phyloP scores from a whole-genome alignment of 1,140 invertebrate species.

The Drosophila mojavensis region DNA sequence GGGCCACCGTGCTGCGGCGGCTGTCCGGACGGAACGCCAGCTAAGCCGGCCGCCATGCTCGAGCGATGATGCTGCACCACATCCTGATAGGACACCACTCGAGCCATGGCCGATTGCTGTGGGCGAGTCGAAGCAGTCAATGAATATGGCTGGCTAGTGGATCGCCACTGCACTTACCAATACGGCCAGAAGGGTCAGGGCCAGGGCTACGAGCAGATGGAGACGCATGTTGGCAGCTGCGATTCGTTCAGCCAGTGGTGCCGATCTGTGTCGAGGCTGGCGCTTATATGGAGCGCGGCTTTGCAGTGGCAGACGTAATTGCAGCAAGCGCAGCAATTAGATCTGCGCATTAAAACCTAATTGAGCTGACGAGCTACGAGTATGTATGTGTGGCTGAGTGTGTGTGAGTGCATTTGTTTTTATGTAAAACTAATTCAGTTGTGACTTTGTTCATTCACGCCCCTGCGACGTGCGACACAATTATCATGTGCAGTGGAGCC shows the following conservation, averaged over 20 bases:
- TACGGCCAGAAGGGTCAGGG: conserved; percentile 41
- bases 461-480: conserved; percentile 38
- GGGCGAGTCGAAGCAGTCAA: neutral
- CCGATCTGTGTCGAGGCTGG: conserved; percentile 55
- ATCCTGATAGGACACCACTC: conserved; percentile 1
- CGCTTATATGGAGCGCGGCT: conserved; percentile 49
- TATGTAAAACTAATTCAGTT: conserved; percentile 20
- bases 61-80: conserved; percentile 26
- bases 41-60: conserved; percentile 23
- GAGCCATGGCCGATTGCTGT: conserved; percentile 40
- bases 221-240: conserved; percentile 58
- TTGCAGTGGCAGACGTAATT: conserved; percentile 25
- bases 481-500: conserved; percentile 58
- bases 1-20: conserved; percentile 36
- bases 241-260: conserved; percentile 41
- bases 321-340: conserved; percentile 41
- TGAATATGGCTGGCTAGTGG: neutral
- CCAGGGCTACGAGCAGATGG: conserved; percentile 47
- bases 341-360: conserved; percentile 60
- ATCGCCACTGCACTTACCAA: conserved; percentile 36
- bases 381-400: neutral
- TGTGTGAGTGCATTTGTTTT: neutral
- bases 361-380: conserved; percentile 46
- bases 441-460: conserved; percentile 15
- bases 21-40: conserved; percentile 27